phyloP scores from a whole-genome alignment of 2,797 vertebrate species.

The Miichthys miiuy region DNA sequence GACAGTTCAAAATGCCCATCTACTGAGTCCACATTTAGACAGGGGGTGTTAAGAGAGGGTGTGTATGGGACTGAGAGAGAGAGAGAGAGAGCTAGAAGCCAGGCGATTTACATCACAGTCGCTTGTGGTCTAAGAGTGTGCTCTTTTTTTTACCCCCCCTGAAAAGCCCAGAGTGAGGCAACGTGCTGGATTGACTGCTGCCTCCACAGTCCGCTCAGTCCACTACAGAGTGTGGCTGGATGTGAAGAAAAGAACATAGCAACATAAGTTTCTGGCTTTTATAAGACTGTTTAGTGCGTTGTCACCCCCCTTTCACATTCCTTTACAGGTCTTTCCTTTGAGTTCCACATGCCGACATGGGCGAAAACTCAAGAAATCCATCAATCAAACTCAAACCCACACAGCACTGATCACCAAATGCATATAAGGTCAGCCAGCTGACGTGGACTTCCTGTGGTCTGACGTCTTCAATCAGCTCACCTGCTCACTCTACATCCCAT shows the following conservation, averaged over 20 bases:
- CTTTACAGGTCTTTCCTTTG: constrained; percentile 1
- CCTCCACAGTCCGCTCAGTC: constrained; percentile 8
- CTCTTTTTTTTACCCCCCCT: constrained; percentile 47
- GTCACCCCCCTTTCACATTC: background rate
- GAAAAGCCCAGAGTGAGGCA: constrained; percentile 58
- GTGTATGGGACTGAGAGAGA: constrained; percentile 44
- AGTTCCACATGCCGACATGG: background rate
- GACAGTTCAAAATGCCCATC: constrained; percentile 83
- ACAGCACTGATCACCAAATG: background rate
- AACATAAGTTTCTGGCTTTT: background rate
- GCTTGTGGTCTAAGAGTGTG: constrained; percentile 69
- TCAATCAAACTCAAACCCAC: constrained; percentile 17
- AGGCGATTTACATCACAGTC: constrained; percentile 82
- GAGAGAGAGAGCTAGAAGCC: constrained; percentile 58
- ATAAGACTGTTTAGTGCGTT: background rate
- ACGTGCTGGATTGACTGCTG: constrained; percentile 35
- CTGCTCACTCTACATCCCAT: constrained; percentile 1
- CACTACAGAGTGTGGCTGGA: constrained; percentile 18
- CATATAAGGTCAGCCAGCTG: constrained; percentile 12
- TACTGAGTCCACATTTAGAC: constrained; percentile 81
- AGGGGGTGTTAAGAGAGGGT: constrained; percentile 68
- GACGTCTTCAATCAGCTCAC: constrained; percentile 42
- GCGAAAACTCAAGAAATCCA: constrained; percentile 1
- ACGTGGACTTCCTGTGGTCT: constrained; percentile 17
- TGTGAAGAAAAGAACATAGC: background rate